Conservation (phyloP, 2,797 vertebrate genomes). For the Smutsia gigantea region DNA sequence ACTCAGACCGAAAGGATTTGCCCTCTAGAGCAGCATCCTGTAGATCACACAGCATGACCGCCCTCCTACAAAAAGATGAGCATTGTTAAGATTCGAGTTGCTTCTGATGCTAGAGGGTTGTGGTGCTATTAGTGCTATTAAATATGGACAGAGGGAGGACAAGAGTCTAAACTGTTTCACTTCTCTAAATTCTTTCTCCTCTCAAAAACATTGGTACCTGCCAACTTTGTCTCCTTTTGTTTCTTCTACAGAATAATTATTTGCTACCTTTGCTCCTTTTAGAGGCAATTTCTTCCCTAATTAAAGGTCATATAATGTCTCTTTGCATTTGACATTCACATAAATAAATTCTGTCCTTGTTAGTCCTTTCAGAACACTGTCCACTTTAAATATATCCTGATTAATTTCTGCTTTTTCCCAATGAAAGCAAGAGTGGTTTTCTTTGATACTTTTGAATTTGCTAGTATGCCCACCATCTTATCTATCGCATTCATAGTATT, state of each 20-base stretch:
- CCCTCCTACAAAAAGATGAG: background rate
- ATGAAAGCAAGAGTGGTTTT: background rate
- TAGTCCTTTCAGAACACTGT: background rate
- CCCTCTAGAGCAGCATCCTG: background rate
- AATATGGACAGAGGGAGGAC: background rate
- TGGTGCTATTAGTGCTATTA: background rate
- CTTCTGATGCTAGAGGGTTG: background rate
- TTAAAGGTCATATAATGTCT: conserved; percentile 31
- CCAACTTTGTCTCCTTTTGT: background rate
- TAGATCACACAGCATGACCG: background rate
- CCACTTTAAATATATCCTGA: conserved; percentile 42
- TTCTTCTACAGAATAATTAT: background rate
- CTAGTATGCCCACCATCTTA: background rate
- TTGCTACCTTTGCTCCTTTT: background rate
- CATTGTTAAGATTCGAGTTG: background rate
- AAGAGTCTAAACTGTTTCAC: background rate
- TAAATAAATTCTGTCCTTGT: conserved; percentile 23
- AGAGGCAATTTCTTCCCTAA: conserved; percentile 33
- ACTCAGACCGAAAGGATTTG: background rate
- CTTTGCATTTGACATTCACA: conserved; percentile 45
- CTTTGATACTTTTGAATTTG: background rate
- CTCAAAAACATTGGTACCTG: background rate
- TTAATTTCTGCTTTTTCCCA: background rate
- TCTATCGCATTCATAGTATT: background rate
- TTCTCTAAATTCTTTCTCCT: conserved; percentile 17